These are phyloP conservation scores for Argynnis bischoffii DNA, from an alignment of 2,888 invertebrate species.

Conservation along the genomic window DNA sequence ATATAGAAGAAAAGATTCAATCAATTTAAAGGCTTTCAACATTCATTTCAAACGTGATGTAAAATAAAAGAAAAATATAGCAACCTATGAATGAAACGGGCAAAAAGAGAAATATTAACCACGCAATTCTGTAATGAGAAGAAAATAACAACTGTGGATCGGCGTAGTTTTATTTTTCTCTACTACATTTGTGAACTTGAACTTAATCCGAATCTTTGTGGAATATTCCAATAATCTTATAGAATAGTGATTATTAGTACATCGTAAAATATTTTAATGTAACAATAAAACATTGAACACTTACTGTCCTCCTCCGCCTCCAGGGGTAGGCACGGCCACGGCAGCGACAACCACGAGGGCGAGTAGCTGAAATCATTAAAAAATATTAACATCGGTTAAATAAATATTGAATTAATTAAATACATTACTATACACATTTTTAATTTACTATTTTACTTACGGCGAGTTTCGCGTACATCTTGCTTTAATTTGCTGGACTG, in stretches of 20 bases:
- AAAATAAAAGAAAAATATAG: background rate
- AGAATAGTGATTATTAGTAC: background rate
- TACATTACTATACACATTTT: background rate
- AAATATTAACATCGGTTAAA: constrained; percentile 18
- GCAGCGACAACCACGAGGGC: constrained; percentile 63
- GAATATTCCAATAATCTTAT: background rate
- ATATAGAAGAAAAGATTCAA: too few species aligned
- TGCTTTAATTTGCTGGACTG: constrained; percentile 73
- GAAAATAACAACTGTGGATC: constrained; percentile 13
- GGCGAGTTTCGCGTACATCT: constrained; percentile 79
- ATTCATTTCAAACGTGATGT: background rate
- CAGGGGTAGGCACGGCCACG: constrained; percentile 67
- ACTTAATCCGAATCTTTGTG: constrained; percentile 6
- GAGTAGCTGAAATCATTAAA: constrained; percentile 58
- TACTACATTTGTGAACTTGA: constrained; percentile 23
- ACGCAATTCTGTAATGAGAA: background rate
- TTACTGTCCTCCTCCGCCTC: constrained; percentile 71
- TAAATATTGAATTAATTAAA: constrained; percentile 2
- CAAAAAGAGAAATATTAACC: constrained; percentile 5
- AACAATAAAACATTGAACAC: constrained; percentile 43
- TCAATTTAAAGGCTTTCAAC: too few species aligned
- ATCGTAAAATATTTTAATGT: background rate
- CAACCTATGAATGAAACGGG: background rate
- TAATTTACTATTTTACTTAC: constrained; percentile 57
- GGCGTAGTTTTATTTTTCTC: constrained; percentile 14